Base-by-base conservation (phyloP, 2,888 invertebrate species). In the Drosophila neutralis region DNA sequence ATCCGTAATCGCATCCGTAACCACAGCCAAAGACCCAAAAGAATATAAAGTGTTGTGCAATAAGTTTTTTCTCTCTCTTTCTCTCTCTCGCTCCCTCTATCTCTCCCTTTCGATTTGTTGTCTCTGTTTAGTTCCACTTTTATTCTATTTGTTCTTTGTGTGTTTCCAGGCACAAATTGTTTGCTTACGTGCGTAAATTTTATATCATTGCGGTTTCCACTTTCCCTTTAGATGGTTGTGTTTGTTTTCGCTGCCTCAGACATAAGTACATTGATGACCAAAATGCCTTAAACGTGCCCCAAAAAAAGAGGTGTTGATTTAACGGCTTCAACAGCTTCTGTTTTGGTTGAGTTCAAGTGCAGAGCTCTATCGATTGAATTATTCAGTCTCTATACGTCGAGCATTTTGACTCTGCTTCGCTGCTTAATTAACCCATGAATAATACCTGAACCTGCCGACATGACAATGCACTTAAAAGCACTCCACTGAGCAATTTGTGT, bases 171-270 rank as follows among this genome's bases (percentile, higher is more conserved):
- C 54, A 56, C 63, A 73, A 76, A 76, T 63, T 85, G 87, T 87
- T 85, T 87, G 81, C 75, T 65, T 79, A 81, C 87, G 85, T 89
- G 85, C 79, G 77, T 81, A 75, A 79, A 81, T 74, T 79, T 79
- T 87, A 72, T 79, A 86, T 73, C 78, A 83, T 76, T 73, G 83
- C 69, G 65, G 75, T 71, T 67, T 76, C 73, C 54, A 57, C 61
- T 69, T 33, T 52, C 27, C 8, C 21, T 21, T 45, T 57, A 38
- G 38, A 4, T 49, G 24, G 18, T n/a, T 31, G 18, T 53, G 18
- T 56, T 15, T 53, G 11, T 29, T 13, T 53, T 31, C 4, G 29
- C n/a, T n/a, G 38, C 27, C n/a, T 8, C 5, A 4, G 18, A 42
- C 27, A 48, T 29, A 63, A 35, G 31, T 53, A 75, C 58, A 42